Conservation (phyloP, 92 coral and sea anemone species). For the Blastomussa wellsi region DNA sequence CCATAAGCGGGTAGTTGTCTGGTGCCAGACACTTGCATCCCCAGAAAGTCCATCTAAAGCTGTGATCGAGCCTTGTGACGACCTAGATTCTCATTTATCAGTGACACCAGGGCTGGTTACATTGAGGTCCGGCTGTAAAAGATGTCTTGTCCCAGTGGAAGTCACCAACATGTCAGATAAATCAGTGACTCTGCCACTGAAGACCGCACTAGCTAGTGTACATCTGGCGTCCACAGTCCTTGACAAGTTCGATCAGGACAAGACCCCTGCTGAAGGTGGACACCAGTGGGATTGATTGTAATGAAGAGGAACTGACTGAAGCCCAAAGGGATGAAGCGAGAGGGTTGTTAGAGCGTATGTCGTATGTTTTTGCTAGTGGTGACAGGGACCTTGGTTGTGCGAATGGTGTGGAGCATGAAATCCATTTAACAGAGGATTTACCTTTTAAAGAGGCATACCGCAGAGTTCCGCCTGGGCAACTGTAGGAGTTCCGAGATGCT, state of each 20-base stretch:
- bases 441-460: too few species aligned
- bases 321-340: slow-evolving; percentile 23
- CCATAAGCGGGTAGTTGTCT: slow-evolving; percentile 38
- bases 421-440: too few species aligned
- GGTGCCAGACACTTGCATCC: slow-evolving; percentile 23
- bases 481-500: too few species aligned
- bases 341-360: slow-evolving; percentile 34
- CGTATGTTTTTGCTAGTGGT: slow-evolving; percentile 33
- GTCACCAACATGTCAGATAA: slow-evolving; percentile 27
- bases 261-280: slow-evolving; percentile 24
- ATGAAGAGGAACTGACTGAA: slow-evolving; percentile 27
- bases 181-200: slow-evolving; percentile 2
- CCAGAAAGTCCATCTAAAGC: slow-evolving; percentile 40
- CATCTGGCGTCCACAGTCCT: too few species aligned
- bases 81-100: slow-evolving; percentile 6
- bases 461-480: too few species aligned
- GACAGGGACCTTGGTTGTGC: slow-evolving; percentile 27
- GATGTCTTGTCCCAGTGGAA: slow-evolving; percentile 40
- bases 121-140: slow-evolving; percentile 19
- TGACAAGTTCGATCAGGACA: too few species aligned
- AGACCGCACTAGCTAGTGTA: too few species aligned
- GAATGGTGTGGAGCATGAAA: too few species aligned
- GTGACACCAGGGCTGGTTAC: slow-evolving; percentile 40
- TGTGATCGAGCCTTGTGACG: slow-evolving; percentile 31
- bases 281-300: slow-evolving; percentile 28